Evolutionary conservation across 2,888 invertebrate genomes (phyloP).

Genomic region (Trisateles emortualis): DNA sequence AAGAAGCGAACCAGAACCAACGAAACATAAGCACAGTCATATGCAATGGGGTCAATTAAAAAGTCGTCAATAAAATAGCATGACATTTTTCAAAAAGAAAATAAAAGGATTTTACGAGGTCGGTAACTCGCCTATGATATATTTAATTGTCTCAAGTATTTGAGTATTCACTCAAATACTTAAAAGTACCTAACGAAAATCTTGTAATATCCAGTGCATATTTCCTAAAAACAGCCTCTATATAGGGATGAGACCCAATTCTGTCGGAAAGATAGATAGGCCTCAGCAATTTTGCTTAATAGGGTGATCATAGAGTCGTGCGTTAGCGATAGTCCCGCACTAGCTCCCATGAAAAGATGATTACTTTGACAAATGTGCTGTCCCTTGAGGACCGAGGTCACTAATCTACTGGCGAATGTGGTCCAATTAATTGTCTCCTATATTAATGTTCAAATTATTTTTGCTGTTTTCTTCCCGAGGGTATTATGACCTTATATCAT

Average conservation of each 20-base stretch:
- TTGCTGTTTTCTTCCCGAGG: conserved; percentile 31
- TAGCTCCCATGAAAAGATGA: conserved; percentile 70
- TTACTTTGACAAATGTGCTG: conserved; percentile 74
- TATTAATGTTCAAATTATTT: conserved; percentile 59
- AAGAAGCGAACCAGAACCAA: too few relatives aligned
- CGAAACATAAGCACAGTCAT: too few relatives aligned
- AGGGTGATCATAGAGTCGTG: conserved; percentile 60
- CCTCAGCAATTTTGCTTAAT: conserved; percentile 53
- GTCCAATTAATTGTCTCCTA: conserved; percentile 69
- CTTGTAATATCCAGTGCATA: conserved; percentile 1
- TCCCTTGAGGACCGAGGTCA: conserved; percentile 61
- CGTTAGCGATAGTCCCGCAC: conserved; percentile 58
- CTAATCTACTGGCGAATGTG: conserved; percentile 71
- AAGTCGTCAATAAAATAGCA: too few relatives aligned
- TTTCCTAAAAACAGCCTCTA: conserved; percentile 1
- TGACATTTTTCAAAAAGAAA: too few relatives aligned
- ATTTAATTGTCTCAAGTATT: too few relatives aligned
- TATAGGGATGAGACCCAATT: conserved; percentile 19
- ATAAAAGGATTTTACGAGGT: too few relatives aligned
- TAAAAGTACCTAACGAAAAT: background rate
- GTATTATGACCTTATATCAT: conserved; percentile 22
- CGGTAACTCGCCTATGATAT: too few relatives aligned
- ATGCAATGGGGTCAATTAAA: too few relatives aligned
- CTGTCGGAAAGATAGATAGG: conserved; percentile 31
- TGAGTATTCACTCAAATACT: too few relatives aligned